Conservation (phyloP, 2,797 vertebrate genomes). For the Tauraco hartlaubi region DNA sequence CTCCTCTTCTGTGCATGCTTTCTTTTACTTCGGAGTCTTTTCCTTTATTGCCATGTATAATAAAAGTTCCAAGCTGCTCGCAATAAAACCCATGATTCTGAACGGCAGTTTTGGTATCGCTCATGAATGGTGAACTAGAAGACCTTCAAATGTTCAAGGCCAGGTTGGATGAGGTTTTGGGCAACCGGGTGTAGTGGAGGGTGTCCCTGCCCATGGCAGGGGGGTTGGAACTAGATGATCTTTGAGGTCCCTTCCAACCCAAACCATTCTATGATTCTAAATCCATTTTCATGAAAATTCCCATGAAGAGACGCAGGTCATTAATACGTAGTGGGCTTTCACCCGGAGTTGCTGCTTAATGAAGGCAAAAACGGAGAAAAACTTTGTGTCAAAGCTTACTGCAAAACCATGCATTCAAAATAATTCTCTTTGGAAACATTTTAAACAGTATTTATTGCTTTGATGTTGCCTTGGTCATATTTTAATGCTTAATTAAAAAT, state of each 20-base stretch:
- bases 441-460: constrained; percentile 54
- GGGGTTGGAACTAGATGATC: too few relatives aligned
- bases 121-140: neutral
- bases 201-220: too few relatives aligned
- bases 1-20: neutral
- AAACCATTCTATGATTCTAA: too few relatives aligned
- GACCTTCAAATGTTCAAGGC: neutral
- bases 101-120: neutral
- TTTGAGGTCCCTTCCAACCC: too few relatives aligned
- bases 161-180: too few relatives aligned
- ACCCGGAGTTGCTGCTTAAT: neutral
- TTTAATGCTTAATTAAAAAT: constrained; percentile 67
- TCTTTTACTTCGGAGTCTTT: neutral
- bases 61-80: neutral
- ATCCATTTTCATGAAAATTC: neutral
- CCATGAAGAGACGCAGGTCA: neutral
- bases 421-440: constrained; percentile 48
- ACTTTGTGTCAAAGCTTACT: neutral
- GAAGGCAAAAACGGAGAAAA: neutral
- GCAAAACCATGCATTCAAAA: constrained; percentile 21
- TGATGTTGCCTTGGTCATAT: constrained; percentile 51
- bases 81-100: fast-evolving
- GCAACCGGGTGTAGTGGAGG: too few relatives aligned
- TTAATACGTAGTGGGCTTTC: neutral
- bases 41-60: neutral